A percentile compares a stretch with the other conserved stretches of the same genome.
Evolutionary conservation across 2,797 vertebrate species (phyloP).

Genomic region (Yasuhikotakia modesta): DNA sequence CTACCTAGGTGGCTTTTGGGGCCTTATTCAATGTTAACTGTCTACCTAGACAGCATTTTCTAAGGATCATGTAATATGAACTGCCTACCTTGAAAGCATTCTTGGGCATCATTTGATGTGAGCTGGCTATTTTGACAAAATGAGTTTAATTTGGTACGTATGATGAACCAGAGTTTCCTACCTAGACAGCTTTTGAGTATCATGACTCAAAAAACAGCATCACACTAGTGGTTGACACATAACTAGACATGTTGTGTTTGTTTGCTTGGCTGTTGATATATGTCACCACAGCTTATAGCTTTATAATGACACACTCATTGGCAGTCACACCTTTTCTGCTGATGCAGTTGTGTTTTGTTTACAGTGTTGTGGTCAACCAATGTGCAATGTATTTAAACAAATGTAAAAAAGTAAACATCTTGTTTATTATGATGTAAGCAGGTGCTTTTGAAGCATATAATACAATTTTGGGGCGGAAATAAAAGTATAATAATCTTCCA

Average conservation of each 20-base stretch:
- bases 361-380: neutral
- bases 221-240: neutral
- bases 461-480: neutral
- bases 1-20: neutral
- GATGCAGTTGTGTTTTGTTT: neutral
- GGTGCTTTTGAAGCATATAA: neutral
- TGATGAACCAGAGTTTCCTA: neutral
- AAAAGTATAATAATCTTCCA: neutral
- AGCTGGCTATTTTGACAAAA: neutral
- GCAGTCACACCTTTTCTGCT: neutral
- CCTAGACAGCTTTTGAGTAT: neutral
- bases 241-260: conserved; percentile 1
- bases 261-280: neutral
- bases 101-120: neutral
- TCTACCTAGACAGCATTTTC: neutral
- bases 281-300: neutral
- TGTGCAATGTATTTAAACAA: neutral
- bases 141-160: neutral
- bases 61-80: neutral
- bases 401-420: neutral
- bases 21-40: neutral
- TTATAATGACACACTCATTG: neutral
- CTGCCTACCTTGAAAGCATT: neutral
- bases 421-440: neutral
- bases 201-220: neutral